Conservation (phyloP, 2,888 invertebrate genomes). For the Listrodromus nycthemerus region DNA sequence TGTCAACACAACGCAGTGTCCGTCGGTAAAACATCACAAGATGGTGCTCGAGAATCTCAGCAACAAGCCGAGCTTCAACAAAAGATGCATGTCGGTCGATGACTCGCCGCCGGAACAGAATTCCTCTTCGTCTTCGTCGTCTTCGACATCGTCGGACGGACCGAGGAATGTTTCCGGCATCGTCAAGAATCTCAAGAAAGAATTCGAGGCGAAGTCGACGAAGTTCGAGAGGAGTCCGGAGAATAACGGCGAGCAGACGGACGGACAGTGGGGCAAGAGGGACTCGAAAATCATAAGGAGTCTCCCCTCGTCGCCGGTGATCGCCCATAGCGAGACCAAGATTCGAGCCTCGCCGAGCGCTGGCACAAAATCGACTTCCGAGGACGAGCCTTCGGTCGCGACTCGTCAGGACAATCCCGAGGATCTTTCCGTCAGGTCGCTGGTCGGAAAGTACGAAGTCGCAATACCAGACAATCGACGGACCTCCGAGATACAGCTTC, state of each 20-base stretch:
- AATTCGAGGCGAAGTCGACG: constrained; percentile 92
- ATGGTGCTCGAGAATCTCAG: constrained; percentile 85
- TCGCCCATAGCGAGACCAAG: constrained; percentile 85
- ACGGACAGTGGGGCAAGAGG: constrained; percentile 76
- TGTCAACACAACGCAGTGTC: constrained; percentile 85
- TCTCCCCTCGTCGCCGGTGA: constrained; percentile 87
- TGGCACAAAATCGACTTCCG: constrained; percentile 37
- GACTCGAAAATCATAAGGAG: constrained; percentile 81
- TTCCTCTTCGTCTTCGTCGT: constrained; percentile 60
- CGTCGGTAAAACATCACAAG: constrained; percentile 86
- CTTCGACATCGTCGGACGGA: constrained; percentile 76
- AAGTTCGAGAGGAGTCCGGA: constrained; percentile 79
- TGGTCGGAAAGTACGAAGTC: constrained; percentile 92
- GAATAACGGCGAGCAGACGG: constrained; percentile 61
- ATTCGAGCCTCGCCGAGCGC: constrained; percentile 73
- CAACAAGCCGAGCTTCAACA: constrained; percentile 82
- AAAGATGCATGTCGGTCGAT: constrained; percentile 81
- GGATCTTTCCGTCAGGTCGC: constrained; percentile 90
- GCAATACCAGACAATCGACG: constrained; percentile 77
- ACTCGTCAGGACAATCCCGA: constrained; percentile 84
- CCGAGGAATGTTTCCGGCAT: constrained; percentile 87
- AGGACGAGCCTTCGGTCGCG: constrained; percentile 32
- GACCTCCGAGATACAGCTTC: constrained; percentile 77
- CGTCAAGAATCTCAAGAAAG: constrained; percentile 94
- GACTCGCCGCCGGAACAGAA: constrained; percentile 77